phyloP scores from a whole-genome alignment of 2,888 invertebrate species.

The Iselma pallidipennis region DNA sequence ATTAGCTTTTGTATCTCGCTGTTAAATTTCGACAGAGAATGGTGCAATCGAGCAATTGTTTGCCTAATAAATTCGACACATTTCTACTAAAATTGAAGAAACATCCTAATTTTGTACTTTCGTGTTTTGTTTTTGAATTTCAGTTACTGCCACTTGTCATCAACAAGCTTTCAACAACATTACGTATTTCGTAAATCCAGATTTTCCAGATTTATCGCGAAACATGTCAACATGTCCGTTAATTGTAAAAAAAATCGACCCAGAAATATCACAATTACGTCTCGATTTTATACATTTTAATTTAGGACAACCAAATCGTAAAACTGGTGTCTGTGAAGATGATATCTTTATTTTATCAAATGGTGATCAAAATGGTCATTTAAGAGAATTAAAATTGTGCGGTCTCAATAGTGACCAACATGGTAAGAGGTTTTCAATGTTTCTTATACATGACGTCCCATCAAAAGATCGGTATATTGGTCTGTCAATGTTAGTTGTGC shows the following conservation, averaged over 20 bases:
- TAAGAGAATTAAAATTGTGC: slow-evolving; percentile 68
- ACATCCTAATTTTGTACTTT: no score
- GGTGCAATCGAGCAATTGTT: no score
- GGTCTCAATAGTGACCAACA: slow-evolving; percentile 86
- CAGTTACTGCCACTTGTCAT: slow-evolving; percentile 76
- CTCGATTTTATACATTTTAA: slow-evolving; percentile 84
- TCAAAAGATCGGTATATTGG: no score
- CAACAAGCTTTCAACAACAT: slow-evolving; percentile 75
- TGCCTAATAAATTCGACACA: no score
- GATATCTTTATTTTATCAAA: slow-evolving; percentile 68
- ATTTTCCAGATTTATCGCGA: slow-evolving; percentile 76
- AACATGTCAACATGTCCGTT: slow-evolving; percentile 71
- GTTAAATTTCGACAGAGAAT: no score
- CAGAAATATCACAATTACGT: slow-evolving; percentile 80
- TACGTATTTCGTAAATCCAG: slow-evolving; percentile 81
- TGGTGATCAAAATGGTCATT: slow-evolving; percentile 56
- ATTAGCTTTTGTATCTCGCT: no score
- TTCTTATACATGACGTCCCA: no score
- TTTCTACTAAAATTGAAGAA: no score
- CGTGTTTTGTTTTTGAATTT: slow-evolving; percentile 19
- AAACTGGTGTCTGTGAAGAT: slow-evolving; percentile 77
- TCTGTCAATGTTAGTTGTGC: no score
- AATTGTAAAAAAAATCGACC: slow-evolving; percentile 73
- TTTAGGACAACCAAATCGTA: slow-evolving; percentile 80
- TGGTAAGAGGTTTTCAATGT: slow-evolving; percentile 58